A percentile compares a stretch with the other conserved stretches of the same genome.
Evolutionary conservation across 2,113 vertebrate genomes (phyloP).

Genomic region (Sardina pilchardus): DNA sequence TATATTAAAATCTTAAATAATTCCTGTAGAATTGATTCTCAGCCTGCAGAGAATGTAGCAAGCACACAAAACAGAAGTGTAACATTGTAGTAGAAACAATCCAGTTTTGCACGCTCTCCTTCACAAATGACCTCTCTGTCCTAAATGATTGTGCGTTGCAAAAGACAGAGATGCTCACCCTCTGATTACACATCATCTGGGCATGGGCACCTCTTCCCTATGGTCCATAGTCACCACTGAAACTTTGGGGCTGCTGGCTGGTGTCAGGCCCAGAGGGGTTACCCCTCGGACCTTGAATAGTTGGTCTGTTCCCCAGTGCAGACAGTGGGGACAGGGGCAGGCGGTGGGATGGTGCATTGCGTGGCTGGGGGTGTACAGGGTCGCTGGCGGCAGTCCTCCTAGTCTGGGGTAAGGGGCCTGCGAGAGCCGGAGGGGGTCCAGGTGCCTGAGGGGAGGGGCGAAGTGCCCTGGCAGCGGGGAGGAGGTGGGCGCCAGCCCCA

Average conservation of each 20-base stretch:
- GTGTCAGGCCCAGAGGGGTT: constrained; percentile 43
- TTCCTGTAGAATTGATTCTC: not conserved
- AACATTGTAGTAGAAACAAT: not conserved
- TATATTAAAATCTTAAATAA: not conserved
- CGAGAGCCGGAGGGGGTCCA: constrained; percentile 56
- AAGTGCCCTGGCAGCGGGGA: constrained; percentile 48
- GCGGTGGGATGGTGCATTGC: constrained; percentile 58
- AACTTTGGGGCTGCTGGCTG: constrained; percentile 44
- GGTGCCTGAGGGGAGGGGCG: constrained; percentile 49
- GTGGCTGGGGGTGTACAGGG: constrained; percentile 49
- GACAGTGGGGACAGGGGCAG: constrained; percentile 65
- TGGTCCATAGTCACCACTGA: constrained; percentile 46
- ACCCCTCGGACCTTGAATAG: constrained; percentile 57
- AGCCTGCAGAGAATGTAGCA: not conserved
- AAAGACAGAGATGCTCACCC: not conserved
- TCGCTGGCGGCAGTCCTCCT: constrained; percentile 43
- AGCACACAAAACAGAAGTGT: not conserved
- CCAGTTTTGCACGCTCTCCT: not conserved
- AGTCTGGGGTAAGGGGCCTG: constrained; percentile 53
- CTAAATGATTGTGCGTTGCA: not conserved
- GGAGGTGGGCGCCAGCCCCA: constrained; percentile 49
- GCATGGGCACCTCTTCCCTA: constrained; percentile 55
- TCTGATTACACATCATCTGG: constrained; percentile 24
- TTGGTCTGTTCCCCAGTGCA: constrained; percentile 65
- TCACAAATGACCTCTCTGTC: not conserved